A percentile compares a stretch with the other conserved stretches of the same genome.
phyloP scores from a whole-genome alignment of 1,140 invertebrate genomes.

The Nymphalis io region DNA sequence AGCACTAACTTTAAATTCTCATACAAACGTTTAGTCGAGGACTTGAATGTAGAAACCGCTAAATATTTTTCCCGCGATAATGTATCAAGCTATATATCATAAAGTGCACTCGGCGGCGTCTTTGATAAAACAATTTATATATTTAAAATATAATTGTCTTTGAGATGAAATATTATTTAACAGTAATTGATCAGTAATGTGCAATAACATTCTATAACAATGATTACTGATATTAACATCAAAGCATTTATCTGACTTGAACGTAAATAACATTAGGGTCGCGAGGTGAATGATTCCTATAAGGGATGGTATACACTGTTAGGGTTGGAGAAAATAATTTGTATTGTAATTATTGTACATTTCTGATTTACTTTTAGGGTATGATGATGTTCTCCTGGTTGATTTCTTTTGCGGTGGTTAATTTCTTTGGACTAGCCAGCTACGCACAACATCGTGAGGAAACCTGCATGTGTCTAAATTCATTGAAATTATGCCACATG shows the following conservation, averaged over 20 bases:
- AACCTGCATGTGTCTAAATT: too few species aligned
- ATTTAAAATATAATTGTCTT: slow-evolving; percentile 5
- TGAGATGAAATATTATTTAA: slow-evolving; percentile 10
- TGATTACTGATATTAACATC: slow-evolving; percentile 46
- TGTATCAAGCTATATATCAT: not conserved
- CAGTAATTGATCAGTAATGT: slow-evolving; percentile 47
- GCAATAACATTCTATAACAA: slow-evolving; percentile 43
- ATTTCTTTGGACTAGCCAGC: too few species aligned
- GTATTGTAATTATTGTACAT: not conserved
- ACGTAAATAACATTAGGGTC: slow-evolving; percentile 52
- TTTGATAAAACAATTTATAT: slow-evolving; percentile 10
- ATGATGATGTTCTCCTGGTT: too few species aligned
- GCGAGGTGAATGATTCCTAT: slow-evolving; percentile 37
- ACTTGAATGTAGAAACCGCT: too few species aligned
- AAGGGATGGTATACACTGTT: slow-evolving; percentile 31
- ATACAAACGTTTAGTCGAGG: too few species aligned
- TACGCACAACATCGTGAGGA: too few species aligned
- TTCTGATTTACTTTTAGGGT: not conserved
- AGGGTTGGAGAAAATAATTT: not conserved
- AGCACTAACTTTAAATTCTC: too few species aligned
- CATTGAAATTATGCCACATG: too few species aligned
- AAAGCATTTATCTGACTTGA: slow-evolving; percentile 49
- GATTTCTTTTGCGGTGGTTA: too few species aligned
- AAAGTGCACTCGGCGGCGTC: not conserved
- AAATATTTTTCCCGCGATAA: too few species aligned